Base-by-base conservation (phyloP, 2,888 invertebrate species). In the Emmelina monodactyla region DNA sequence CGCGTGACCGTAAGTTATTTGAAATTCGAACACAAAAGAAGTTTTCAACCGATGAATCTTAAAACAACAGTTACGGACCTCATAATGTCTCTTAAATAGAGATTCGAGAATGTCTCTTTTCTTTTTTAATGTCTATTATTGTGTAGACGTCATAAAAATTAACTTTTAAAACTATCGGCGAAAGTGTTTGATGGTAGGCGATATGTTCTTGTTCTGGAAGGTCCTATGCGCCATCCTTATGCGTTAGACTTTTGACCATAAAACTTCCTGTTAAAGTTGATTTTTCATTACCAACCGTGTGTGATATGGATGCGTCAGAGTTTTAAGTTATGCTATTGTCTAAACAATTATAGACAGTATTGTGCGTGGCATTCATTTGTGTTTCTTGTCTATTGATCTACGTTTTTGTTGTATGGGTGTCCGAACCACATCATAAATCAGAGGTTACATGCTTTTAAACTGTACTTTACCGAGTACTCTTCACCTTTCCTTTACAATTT, bases 391-490 rank as follows among this genome's bases (percentile, higher is more conserved):
- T 67, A 68, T 75, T 69, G 67, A 72, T 63, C 56, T 53, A 51
- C 55, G 65, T 65, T 70, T 73, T 71, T 72, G 71, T 71, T 67
- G 56, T 58, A 53, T 72, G 68, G 68, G 68, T 72, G 72, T 73
- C 61, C 63, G 66, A 61, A 70, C 70, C 69, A 62, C 71, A 72
- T 68, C 76, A 75, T 78, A 76, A 78, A 78, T 78, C 75, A 76
- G 62, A 53, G 52, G 57, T 57, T 64, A 60, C 52, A 52, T 55
- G 51, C 48, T 41, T 47, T 48, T 28, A 14, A 32, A 32, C 47
- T 49, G 52, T 49, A 48, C 49, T 48, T 53, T 45, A 45, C n/a
- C n/a, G n/a, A n/a, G n/a, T n/a, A n/a, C n/a, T n/a, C 11, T 25
- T 25, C 25, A 25, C n/a, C n/a, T 10, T 25, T 7, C 3, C 9